Conservation (phyloP, 2,797 vertebrate genomes). For the Anolis apletophallus region DNA sequence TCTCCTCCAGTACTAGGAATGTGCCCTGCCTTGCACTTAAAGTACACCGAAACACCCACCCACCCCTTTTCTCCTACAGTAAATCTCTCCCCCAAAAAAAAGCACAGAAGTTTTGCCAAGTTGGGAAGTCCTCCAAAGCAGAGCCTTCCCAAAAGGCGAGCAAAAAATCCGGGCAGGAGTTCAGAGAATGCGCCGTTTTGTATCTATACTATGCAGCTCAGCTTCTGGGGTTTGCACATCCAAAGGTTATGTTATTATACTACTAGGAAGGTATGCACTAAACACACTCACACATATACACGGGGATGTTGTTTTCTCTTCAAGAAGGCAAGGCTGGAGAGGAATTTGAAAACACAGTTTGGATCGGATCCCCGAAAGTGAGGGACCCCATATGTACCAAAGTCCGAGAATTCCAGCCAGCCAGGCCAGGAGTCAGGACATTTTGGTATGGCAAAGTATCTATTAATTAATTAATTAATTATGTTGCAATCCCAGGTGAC, state of each 20-base stretch:
- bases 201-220: background rate
- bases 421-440: too few species aligned
- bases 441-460: too few species aligned
- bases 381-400: background rate
- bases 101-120: background rate
- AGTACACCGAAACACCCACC: background rate
- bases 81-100: too few species aligned
- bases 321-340: background rate
- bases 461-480: too few species aligned
- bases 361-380: background rate
- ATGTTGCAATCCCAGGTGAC: too few species aligned
- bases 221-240: slow-evolving; percentile 4
- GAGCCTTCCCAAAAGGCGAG: background rate
- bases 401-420: too few species aligned
- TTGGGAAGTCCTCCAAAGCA: background rate
- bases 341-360: background rate
- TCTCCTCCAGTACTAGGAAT: background rate
- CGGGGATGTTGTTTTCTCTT: too few species aligned
- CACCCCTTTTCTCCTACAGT: background rate
- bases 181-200: background rate
- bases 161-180: background rate
- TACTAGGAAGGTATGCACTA: background rate
- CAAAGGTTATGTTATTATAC: background rate
- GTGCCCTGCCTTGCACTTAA: background rate
- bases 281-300: background rate